Percentiles rank a stretch among this genome's conserved stretches.
Conservation (phyloP, 1,140 invertebrate species). For the Achroia grisella region DNA sequence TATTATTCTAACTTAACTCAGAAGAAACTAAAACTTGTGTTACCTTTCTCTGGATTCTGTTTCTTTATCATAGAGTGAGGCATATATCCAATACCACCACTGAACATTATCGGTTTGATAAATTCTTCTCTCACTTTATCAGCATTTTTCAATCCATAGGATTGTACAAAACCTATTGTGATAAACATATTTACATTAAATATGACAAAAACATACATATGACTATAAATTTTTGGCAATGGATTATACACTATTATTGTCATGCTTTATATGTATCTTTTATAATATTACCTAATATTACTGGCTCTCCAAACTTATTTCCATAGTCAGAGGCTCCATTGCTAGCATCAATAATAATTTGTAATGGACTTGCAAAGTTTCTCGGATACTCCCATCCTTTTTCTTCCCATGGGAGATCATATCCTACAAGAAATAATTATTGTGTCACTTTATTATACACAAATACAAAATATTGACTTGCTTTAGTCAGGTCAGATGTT, state of each 20-base stretch:
- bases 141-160: slow-evolving; percentile 86
- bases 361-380: slow-evolving; percentile 92
- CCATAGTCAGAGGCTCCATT: slow-evolving; percentile 99
- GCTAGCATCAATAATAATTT: slow-evolving; percentile 94
- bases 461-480: too few species aligned
- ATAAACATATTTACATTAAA: slow-evolving; percentile 2
- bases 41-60: slow-evolving; percentile 79
- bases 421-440: slow-evolving; percentile 70
- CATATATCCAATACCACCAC: slow-evolving; percentile 94
- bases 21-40: too few species aligned
- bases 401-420: slow-evolving; percentile 92
- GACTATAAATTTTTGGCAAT: too few species aligned
- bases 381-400: slow-evolving; percentile 82
- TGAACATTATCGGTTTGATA: slow-evolving; percentile 99
- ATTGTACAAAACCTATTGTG: slow-evolving; percentile 87
- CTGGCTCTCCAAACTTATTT: slow-evolving; percentile 98
- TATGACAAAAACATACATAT: too few species aligned
- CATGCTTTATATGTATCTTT: background rate
- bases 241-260: too few species aligned
- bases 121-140: slow-evolving; percentile 88
- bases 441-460: background rate
- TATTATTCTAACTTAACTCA: too few species aligned
- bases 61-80: slow-evolving; percentile 87
- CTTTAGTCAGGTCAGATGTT: too few species aligned
- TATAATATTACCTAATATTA: slow-evolving; percentile 76